phyloP scores from a whole-genome alignment of 2,888 invertebrate species.

The Phragmatobia fuliginosa region DNA sequence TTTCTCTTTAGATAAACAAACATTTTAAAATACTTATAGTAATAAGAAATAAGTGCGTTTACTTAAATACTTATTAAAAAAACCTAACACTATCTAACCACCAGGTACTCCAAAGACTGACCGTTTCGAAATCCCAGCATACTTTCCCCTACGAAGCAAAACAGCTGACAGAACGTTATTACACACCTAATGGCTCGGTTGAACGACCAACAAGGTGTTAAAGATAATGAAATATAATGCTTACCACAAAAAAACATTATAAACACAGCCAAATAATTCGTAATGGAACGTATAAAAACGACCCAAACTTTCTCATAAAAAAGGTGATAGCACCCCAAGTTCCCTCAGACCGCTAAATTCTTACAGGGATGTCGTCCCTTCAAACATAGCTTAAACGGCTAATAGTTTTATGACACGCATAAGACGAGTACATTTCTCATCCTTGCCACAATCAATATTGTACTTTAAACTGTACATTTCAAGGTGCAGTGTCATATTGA shows the following conservation, averaged over 20 bases:
- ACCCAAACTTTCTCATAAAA: constrained; percentile 67
- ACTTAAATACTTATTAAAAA: neutral
- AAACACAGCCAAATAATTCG: constrained; percentile 77
- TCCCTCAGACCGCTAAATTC: constrained; percentile 68
- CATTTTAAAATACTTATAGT: too few species aligned
- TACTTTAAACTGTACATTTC: constrained; percentile 54
- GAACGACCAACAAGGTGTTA: constrained; percentile 77
- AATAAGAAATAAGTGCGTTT: neutral
- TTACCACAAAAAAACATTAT: constrained; percentile 66
- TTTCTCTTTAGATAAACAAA: too few species aligned
- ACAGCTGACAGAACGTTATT: constrained; percentile 50
- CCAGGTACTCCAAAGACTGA: neutral
- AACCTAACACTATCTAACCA: neutral
- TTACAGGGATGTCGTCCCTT: constrained; percentile 76
- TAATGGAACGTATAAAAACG: constrained; percentile 78
- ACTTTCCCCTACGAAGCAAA: constrained; percentile 29
- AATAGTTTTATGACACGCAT: constrained; percentile 87
- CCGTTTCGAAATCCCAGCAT: constrained; percentile 23
- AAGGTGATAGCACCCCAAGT: constrained; percentile 71
- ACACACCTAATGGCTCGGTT: constrained; percentile 42
- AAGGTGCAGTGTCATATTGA: constrained; percentile 59
- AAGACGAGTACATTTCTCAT: constrained; percentile 66
- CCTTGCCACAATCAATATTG: constrained; percentile 51
- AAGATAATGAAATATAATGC: constrained; percentile 81
- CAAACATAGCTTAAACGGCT: constrained; percentile 84